Percentiles rank a stretch among this genome's conserved stretches.
Evolutionary conservation across 2,888 invertebrate genomes (phyloP).

Genomic region (Pseudoips prasinana): DNA sequence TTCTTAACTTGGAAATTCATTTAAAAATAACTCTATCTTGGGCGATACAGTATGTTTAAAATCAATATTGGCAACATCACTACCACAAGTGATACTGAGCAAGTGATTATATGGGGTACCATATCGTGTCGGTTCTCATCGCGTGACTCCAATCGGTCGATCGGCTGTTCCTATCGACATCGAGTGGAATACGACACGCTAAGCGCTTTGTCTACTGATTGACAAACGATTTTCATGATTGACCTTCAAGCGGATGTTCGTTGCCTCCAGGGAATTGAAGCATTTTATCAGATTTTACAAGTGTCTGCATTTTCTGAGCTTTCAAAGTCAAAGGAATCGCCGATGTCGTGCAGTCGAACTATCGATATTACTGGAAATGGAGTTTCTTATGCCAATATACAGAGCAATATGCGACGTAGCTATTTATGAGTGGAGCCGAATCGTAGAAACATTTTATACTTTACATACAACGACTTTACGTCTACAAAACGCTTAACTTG

Average conservation of each 20-base stretch:
- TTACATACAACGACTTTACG: constrained; percentile 1
- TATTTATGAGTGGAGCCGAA: constrained; percentile 5
- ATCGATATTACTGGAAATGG: constrained; percentile 19
- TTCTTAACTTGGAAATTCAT: no score
- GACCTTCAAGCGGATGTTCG: constrained; percentile 45
- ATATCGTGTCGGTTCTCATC: constrained; percentile 37
- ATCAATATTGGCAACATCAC: background rate
- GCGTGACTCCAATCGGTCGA: constrained; percentile 61
- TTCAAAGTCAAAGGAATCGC: constrained; percentile 9
- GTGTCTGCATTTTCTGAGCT: constrained; percentile 24
- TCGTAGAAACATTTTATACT: constrained; percentile 10
- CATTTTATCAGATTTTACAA: constrained; percentile 29
- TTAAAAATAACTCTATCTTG: no score
- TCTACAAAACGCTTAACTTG: constrained; percentile 3
- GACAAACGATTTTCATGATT: constrained; percentile 60
- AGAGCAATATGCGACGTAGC: constrained; percentile 15
- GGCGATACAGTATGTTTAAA: background rate
- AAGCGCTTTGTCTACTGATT: constrained; percentile 56
- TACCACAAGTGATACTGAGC: constrained; percentile 31
- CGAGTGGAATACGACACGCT: constrained; percentile 66
- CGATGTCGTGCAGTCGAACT: constrained; percentile 8
- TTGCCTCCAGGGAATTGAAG: constrained; percentile 30
- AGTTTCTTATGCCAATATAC: constrained; percentile 10
- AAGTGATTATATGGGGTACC: constrained; percentile 40
- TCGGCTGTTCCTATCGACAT: constrained; percentile 54